These are phyloP conservation scores for Endotricha flammealis DNA, from an alignment of 2,888 invertebrate species.

Conservation along the genomic window DNA sequence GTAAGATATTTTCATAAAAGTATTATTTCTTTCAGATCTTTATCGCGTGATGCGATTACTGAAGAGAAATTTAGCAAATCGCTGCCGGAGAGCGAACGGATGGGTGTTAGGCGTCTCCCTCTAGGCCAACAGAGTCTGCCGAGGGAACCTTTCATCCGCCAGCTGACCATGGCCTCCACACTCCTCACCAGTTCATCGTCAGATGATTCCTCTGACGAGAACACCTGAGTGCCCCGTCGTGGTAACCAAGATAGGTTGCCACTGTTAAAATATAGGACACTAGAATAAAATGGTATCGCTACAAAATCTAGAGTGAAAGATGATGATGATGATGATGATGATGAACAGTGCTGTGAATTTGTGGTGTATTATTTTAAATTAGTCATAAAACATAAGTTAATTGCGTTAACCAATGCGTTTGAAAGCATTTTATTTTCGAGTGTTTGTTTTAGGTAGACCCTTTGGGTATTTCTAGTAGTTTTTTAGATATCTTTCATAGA, in stretches of 20 bases:
- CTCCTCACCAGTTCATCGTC: slow-evolving; percentile 81
- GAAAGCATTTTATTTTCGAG: background rate
- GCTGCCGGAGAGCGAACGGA: slow-evolving; percentile 78
- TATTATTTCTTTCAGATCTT: slow-evolving; percentile 76
- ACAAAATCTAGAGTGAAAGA: slow-evolving; percentile 11
- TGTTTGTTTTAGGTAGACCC: no score
- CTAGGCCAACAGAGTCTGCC: slow-evolving; percentile 78
- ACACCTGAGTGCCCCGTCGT: slow-evolving; percentile 73
- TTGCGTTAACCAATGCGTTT: background rate
- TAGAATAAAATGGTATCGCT: slow-evolving; percentile 40
- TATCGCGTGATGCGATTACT: slow-evolving; percentile 83
- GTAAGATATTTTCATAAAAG: no score
- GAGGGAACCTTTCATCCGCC: slow-evolving; percentile 78
- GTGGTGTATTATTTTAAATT: slow-evolving; percentile 32
- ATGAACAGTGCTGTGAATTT: slow-evolving; percentile 48
- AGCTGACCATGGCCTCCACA: slow-evolving; percentile 79
- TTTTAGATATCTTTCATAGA: no score
- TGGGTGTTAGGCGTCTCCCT: slow-evolving; percentile 71
- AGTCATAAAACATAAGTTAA: slow-evolving; percentile 10
- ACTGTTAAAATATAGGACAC: slow-evolving; percentile 66
- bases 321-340: slow-evolving; percentile 8
- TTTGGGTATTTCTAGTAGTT: no score
- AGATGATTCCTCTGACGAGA: slow-evolving; percentile 70
- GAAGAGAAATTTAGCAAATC: slow-evolving; percentile 83
- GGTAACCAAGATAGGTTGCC: slow-evolving; percentile 72